Percentiles rank a stretch among this genome's conserved stretches.
Evolutionary conservation across 2,113 vertebrate species (phyloP).

Genomic region (Setophaga coronata): DNA sequence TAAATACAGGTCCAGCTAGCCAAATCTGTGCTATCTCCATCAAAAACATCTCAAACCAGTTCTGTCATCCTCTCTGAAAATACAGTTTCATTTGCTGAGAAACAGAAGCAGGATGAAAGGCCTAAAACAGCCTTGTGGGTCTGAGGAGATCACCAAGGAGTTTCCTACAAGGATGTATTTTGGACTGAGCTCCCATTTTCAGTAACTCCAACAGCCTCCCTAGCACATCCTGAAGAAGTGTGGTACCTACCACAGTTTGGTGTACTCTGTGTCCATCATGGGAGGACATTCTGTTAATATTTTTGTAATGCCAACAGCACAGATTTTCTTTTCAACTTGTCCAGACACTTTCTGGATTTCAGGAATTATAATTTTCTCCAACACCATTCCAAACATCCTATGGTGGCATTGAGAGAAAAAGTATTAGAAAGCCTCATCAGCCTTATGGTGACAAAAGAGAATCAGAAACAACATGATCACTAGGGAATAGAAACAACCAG

Average conservation of each 20-base stretch:
- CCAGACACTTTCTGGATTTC: slow-evolving; percentile 99
- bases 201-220: not conserved
- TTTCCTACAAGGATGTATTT: not conserved
- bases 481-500: not conserved
- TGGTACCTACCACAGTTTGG: slow-evolving; percentile 89
- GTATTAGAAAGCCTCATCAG: not conserved
- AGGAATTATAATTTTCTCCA: slow-evolving; percentile 97
- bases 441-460: not conserved
- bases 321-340: slow-evolving; percentile 95
- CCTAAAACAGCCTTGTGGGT: not conserved
- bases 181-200: not conserved
- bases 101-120: not conserved
- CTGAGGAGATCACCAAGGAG: not conserved
- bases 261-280: slow-evolving; percentile 98
- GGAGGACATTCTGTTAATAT: slow-evolving; percentile 93
- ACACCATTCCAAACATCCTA: slow-evolving; percentile 99
- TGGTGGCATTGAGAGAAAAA: not conserved
- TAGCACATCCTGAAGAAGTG: not conserved
- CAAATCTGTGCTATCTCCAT: not conserved
- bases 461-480: not conserved
- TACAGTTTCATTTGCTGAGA: not conserved
- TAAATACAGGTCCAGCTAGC: not conserved
- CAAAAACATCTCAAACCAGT: not conserved
- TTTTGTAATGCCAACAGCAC: slow-evolving; percentile 96
- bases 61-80: not conserved